Evolutionary conservation across 35 echinoderm and acorn worm genomes (phyloP), one percentile per base, ranked within the genome.

Genomic region (Heliocidaris erythrogramma): DNA sequence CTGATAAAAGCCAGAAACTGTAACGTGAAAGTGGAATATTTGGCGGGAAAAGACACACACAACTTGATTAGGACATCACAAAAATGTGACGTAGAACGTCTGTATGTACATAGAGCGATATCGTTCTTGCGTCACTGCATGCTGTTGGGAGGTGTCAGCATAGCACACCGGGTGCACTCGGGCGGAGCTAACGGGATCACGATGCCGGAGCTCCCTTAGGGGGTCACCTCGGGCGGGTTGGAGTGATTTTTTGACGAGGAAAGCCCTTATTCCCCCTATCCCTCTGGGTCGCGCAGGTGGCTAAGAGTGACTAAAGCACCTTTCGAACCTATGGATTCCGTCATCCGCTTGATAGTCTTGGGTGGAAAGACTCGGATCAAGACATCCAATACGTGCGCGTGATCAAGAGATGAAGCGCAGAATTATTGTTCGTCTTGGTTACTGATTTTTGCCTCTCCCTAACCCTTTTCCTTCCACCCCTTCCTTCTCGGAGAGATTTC

Each of bases 241-340:
- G 65, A 78, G 65, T 78, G 24, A 78, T 78, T 78, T 78, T 78
- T 78, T 78, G 65, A 78, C 65, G 65, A 78, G 65, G 65, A 78
- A n/a, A 7, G 18, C 7, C 65, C 65, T 27, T 78, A 78, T 78
- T 78, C 18, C 21, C 12, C 27, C 21, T 27, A 78, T 78, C 65
- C 65, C 65, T 27, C 7, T 7, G 65, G 65, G 65, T n/a, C 65
- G 27, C 18, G 65, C 65, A 78, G 65, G 65, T 78, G 65, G 65
- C 65, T 78, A 78, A 18, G 65, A 78, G 65, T 78, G 65, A 21
- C 21, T 78, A 17, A 78, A 27, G 17, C 65, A 78, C 65, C 65
- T 78, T 78, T 24, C 65, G 0, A 78, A 7, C 65, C 65, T 27
- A n/a, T n/a, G 65, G 65, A 21, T 78, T 78, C 21, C 21, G 21